Conservation (phyloP, 2,888 invertebrate genomes). For the Sialis fuliginosa region DNA sequence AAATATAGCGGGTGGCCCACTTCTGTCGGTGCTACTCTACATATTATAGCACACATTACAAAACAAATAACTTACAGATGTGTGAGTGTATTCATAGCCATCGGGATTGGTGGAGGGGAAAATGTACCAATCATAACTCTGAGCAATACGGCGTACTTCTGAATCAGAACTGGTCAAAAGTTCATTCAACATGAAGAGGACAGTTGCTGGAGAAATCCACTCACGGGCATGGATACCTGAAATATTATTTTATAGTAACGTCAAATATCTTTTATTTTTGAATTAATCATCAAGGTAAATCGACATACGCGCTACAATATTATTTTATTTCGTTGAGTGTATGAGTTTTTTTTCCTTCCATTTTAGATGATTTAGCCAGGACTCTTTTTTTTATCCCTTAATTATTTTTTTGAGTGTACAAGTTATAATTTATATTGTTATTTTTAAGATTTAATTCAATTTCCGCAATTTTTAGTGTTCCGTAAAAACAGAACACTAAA, state of each 20-base stretch:
- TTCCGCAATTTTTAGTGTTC: no score
- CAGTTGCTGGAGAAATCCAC: slow-evolving; percentile 56
- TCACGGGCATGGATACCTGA: slow-evolving; percentile 42
- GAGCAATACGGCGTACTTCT: slow-evolving; percentile 35
- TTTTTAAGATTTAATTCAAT: no score
- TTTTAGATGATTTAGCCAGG: neutral
- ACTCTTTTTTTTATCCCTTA: neutral
- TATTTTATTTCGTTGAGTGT: no score
- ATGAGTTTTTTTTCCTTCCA: no score
- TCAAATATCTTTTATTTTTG: neutral
- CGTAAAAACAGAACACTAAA: no score
- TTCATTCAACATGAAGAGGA: slow-evolving; percentile 50
- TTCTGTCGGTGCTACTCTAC: no score
- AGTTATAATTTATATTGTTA: no score
- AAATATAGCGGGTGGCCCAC: no score
- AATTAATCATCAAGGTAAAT: no score
- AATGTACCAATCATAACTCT: slow-evolving; percentile 56
- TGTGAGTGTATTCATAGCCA: slow-evolving; percentile 50
- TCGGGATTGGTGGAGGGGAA: slow-evolving; percentile 58
- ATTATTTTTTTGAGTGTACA: no score
- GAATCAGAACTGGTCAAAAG: slow-evolving; percentile 41
- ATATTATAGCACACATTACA: no score
- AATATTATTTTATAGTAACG: neutral
- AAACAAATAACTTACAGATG: slow-evolving; percentile 28
- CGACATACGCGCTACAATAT: no score